Evolutionary conservation across 2,113 vertebrate species (phyloP).

Genomic region (Menura novaehollandiae): DNA sequence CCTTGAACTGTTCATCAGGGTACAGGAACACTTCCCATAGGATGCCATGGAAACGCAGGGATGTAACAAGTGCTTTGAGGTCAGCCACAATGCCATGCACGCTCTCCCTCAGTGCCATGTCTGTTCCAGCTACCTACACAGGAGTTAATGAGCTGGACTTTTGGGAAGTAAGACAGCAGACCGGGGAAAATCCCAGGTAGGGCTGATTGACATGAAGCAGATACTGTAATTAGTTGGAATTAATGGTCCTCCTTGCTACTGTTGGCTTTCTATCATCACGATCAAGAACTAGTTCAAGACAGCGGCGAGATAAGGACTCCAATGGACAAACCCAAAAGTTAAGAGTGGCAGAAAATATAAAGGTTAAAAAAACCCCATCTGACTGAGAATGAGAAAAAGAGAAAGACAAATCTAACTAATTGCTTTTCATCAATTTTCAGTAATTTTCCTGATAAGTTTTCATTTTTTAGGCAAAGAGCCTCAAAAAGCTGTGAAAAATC

Average conservation of each 20-base stretch:
- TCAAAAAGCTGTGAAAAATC: background rate
- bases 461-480: background rate
- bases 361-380: background rate
- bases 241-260: background rate
- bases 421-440: background rate
- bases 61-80: background rate
- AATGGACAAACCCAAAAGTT: background rate
- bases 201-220: background rate
- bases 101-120: background rate
- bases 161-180: background rate
- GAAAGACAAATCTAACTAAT: background rate
- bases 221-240: background rate
- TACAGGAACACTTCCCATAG: background rate
- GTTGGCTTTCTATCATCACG: background rate
- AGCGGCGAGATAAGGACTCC: background rate
- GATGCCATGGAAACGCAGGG: background rate
- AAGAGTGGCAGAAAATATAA: background rate
- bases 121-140: fast-evolving
- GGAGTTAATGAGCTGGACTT: background rate
- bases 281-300: background rate
- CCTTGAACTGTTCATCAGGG: background rate
- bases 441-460: background rate
- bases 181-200: background rate
- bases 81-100: fast-evolving
- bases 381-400: background rate